Evolutionary conservation across 2,113 vertebrate species (phyloP), one percentile per base, ranked within the genome.

Genomic region (Oceanodroma tethys): DNA sequence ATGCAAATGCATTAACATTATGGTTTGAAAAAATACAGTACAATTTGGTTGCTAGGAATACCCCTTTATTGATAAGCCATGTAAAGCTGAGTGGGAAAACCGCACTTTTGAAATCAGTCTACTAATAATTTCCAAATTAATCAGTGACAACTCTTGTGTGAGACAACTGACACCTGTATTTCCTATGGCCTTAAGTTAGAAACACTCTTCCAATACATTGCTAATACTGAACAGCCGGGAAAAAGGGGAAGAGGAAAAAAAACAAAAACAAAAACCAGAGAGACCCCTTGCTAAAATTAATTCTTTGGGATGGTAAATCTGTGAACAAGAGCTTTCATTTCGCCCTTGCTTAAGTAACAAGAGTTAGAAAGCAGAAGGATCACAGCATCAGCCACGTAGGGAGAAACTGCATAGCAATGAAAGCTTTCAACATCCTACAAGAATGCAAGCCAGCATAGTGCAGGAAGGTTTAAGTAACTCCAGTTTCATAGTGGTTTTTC

Each of bases 111-210:
- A 65, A 73, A 87, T 71, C 0, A 81, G 34, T 48, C 43, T 72
- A 20, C n/a, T 29, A 50, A 7, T 10, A 40, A 36, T 59, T 81
- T 63, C 60, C 53, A 80, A 91, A 93, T 82, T 72, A 56, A 55
- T 59, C 32, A 68, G 29, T 42, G 36, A 72, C 14, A 91, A 34
- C 6, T 29, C 26, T 8, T 21, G 10, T 20, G 40, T 27, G 45
- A 87, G 38, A 80, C 2, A 3, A 36, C 43, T 36, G 20, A 53
- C 32, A 75, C 21, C 38, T 75, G 9, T 12, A 38, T n/a, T 79
- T 87, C 65, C 47, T 65, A 30, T 0, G 0, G 48, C 48, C n/a
- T 0, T n/a, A 72, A 89, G n/a, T 50, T 56, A 59, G 66, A 74
- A 91, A 60, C 11, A 62, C 11, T 79, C 55, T 81, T 88, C 86